A percentile compares a stretch with the other conserved stretches of the same genome.
Evolutionary conservation across 2,797 vertebrate species (phyloP).

Genomic region (Chiloscyllium punctatum): DNA sequence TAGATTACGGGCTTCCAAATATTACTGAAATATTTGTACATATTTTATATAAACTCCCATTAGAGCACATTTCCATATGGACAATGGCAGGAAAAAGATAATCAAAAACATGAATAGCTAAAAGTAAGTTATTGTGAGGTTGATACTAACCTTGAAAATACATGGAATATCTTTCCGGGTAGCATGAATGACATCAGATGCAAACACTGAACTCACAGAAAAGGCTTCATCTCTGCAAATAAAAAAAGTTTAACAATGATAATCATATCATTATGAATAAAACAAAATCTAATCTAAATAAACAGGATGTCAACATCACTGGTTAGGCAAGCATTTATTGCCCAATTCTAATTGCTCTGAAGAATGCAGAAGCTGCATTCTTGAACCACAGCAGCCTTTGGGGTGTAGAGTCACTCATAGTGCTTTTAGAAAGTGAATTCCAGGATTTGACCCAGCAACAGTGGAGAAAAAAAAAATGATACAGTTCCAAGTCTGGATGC

Average conservation of each 20-base stretch:
- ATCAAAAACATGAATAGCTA: neutral
- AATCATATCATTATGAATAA: neutral
- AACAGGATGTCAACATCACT: too few species aligned
- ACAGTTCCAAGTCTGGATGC: too few species aligned
- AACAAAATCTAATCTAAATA: too few species aligned
- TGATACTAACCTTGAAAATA: conserved; percentile 77
- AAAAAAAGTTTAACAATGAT: conserved; percentile 39
- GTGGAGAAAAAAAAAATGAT: too few species aligned
- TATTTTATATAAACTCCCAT: neutral
- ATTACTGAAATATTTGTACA: neutral
- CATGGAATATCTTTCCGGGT: conserved; percentile 90
- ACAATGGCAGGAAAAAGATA: neutral
- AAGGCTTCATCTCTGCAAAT: conserved; percentile 84
- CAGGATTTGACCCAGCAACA: too few species aligned
- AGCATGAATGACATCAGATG: conserved; percentile 90
- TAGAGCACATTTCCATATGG: neutral
- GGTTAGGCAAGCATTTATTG: too few species aligned
- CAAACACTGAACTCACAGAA: conserved; percentile 86
- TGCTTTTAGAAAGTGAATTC: too few species aligned
- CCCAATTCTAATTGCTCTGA: too few species aligned
- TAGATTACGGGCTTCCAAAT: neutral
- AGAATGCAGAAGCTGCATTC: too few species aligned
- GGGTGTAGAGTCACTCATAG: too few species aligned
- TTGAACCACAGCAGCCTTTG: too few species aligned
- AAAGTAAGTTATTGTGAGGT: neutral